These are phyloP conservation scores for Sarcophilus harrisii DNA, from an alignment of 2,797 vertebrate species.

Conservation along the genomic window DNA sequence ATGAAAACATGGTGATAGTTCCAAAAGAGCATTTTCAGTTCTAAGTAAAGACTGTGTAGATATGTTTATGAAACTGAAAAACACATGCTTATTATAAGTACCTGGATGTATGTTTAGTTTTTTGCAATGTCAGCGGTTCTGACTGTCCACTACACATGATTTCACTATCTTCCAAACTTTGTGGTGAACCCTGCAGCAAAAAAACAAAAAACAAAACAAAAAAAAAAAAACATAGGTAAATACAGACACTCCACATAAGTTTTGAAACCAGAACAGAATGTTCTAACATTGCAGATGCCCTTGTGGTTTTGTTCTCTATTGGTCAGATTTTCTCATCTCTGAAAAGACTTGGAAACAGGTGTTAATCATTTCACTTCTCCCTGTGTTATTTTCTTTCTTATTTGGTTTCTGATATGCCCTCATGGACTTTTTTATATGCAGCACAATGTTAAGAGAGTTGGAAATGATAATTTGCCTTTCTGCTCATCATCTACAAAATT, in stretches of 20 bases:
- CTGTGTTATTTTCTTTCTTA: constrained; percentile 41
- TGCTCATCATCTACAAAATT: constrained; percentile 68
- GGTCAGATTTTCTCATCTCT: constrained; percentile 39
- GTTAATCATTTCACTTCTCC: constrained; percentile 51
- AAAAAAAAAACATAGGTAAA: constrained; percentile 40
- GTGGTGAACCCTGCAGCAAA: constrained; percentile 82
- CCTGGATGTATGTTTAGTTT: constrained; percentile 79
- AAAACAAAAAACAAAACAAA: neutral
- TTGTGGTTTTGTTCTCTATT: constrained; percentile 8
- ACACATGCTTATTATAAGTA: constrained; percentile 68
- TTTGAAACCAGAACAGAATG: constrained; percentile 61
- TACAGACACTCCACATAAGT: constrained; percentile 24
- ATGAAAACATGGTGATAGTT: constrained; percentile 7
- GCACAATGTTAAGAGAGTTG: constrained; percentile 65
- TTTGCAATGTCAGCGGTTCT: constrained; percentile 78
- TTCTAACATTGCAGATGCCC: neutral
- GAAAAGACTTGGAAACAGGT: constrained; percentile 51
- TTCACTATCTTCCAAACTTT: constrained; percentile 82
- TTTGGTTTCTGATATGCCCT: constrained; percentile 64
- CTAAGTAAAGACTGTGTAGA: constrained; percentile 11
- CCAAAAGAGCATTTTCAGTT: neutral
- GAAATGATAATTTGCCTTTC: constrained; percentile 70
- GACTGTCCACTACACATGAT: constrained; percentile 77
- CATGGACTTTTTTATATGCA: constrained; percentile 50
- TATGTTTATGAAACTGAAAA: constrained; percentile 12